Evolutionary conservation across 2,888 invertebrate species (phyloP), one percentile per base, ranked within the genome.

Genomic region (Sarcophaga rosellei): DNA sequence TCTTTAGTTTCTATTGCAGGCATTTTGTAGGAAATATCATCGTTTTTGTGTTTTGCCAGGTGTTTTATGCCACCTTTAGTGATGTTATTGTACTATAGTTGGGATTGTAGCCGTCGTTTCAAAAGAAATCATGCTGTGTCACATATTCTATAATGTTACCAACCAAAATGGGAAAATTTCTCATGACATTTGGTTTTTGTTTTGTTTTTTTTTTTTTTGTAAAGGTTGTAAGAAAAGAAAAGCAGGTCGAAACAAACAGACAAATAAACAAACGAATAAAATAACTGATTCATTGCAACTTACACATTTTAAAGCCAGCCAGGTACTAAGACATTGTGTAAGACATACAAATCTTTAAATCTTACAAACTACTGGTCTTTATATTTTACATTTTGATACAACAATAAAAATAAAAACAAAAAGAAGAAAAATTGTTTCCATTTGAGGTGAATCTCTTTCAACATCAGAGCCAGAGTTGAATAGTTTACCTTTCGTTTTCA

Each of bases 91-190:
- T n/a, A n/a, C n/a, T n/a, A n/a, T n/a, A 23, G 10, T 25, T 47
- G 17, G 4, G 17, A 15, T 23, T 23, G 17, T 23, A 44, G 20
- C 70, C 23, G 57, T 10, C 8, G 35, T 35, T 76, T 81, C 75
- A 65, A 70, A 70, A 76, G 63, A 81, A 63, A 81, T 81, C 81
- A 81, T 76, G 62, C 53, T 61, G 63, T 75, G 81, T 76, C 75
- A 81, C 75, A 81, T 81, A 75, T 81, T 69, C 70, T 65, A 70
- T 76, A 70, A 75, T 81, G 63, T 63, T 53, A 15, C 1, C 53
- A 53, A 53, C 12, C 53, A 1, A 35, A 35, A 69, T 69, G 45
- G 70, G 61, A 57, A 70, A 70, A 76, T 70, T 70, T 81, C 81
- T 75, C 68, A 63, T 81, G 81, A 81, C 81, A 81, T 70, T 81